These are phyloP conservation scores for Ephestia elutella DNA, from an alignment of 1,140 invertebrate genomes.

Conservation along the genomic window DNA sequence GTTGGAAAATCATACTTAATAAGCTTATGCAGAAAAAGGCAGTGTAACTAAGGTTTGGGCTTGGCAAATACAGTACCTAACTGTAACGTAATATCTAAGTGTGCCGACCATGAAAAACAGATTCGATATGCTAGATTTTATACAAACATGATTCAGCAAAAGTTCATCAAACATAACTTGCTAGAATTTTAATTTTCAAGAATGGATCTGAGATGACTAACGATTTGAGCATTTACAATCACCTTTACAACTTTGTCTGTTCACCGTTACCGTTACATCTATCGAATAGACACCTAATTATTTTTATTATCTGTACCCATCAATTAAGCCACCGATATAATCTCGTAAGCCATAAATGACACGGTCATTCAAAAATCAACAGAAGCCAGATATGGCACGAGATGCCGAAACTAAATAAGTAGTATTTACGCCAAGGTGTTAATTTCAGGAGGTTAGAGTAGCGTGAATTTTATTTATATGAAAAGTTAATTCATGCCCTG, in stretches of 20 bases:
- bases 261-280: constrained; percentile 3
- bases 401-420: constrained; percentile 63
- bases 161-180: background rate
- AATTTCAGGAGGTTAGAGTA: constrained; percentile 73
- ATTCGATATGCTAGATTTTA: constrained; percentile 6
- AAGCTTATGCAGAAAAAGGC: background rate
- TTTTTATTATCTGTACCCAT: constrained; percentile 16
- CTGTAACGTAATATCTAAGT: background rate
- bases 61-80: background rate
- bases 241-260: background rate
- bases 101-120: background rate
- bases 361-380: constrained; percentile 36
- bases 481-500: constrained; percentile 72
- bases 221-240: background rate
- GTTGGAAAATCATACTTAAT: background rate
- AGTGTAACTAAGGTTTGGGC: background rate
- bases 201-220: background rate
- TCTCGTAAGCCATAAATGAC: constrained; percentile 30
- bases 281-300: constrained; percentile 10
- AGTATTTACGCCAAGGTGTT: constrained; percentile 71
- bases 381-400: constrained; percentile 47
- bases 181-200: background rate
- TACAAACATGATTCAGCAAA: constrained; percentile 6
- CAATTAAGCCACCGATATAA: constrained; percentile 29
- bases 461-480: constrained; percentile 75